A percentile compares a stretch with the other conserved stretches of the same genome.
Conservation (phyloP, 2,888 invertebrate genomes). For the Caenorhabditis plicata region DNA sequence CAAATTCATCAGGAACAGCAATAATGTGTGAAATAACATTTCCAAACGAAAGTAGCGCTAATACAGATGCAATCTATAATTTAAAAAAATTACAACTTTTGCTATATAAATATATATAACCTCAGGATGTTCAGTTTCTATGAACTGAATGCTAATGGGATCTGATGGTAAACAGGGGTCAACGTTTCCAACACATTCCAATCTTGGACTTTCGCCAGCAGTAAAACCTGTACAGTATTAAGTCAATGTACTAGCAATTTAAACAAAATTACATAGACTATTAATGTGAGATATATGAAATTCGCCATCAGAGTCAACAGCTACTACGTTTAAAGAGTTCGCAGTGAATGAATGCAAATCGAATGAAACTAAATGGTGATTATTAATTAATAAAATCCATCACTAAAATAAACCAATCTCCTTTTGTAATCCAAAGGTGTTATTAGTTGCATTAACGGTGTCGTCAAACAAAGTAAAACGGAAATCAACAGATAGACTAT, state of each 20-base stretch:
- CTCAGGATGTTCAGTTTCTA: constrained; percentile 13
- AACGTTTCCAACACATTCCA: constrained; percentile 9
- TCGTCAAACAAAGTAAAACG: constrained; percentile 7
- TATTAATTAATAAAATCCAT: background rate
- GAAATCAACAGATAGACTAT: constrained; percentile 16
- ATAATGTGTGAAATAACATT: constrained; percentile 16
- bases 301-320: constrained; percentile 22
- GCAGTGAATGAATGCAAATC: constrained; percentile 14
- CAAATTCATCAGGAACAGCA: constrained; percentile 20
- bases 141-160: constrained; percentile 9
- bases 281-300: constrained; percentile 14
- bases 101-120: background rate
- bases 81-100: background rate
- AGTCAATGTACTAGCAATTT: background rate
- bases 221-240: constrained; percentile 7
- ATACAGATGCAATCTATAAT: constrained; percentile 8
- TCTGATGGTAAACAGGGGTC: constrained; percentile 20
- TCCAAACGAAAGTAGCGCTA: constrained; percentile 14
- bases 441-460: constrained; percentile 1
- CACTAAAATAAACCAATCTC: constrained; percentile 4
- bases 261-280: constrained; percentile 5
- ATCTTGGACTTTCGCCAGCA: constrained; percentile 9
- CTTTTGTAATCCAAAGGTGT: constrained; percentile 23
- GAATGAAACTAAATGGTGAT: constrained; percentile 13
- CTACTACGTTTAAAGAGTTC: constrained; percentile 13